Evolutionary conservation across 2,888 invertebrate species (phyloP), one percentile per base, ranked within the genome.

Genomic region (Odontomyia ornata): DNA sequence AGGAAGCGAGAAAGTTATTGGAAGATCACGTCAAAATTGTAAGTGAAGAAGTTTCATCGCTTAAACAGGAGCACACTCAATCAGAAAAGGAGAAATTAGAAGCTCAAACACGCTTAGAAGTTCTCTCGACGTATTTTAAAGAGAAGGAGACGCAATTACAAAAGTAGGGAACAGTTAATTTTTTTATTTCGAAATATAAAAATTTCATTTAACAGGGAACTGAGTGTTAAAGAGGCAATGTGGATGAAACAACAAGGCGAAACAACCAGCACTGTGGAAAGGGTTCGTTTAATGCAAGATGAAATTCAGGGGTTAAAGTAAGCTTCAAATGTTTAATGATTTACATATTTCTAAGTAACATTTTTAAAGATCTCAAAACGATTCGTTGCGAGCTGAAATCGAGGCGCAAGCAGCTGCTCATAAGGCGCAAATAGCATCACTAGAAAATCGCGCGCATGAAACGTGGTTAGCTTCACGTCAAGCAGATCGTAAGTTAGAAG

Each of bases 61-160:
- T 92, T 18, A 89, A 89, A 79, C 88, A 88, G 78, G 90, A 90
- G 80, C 90, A 89, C 81, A 89, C 90, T 82, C 86, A 90, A 80
- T 91, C 92, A 0, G 92, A 93, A 82, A 90, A 90, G 80, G 92
- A 92, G 77, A 92, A 91, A 82, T 83, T 91, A 0, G 96, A 96
- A 84, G 93, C 95, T 0, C 89, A 92, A 81, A 96, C 95, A 0
- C 91, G 94, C 82, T 89, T 97, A 1, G 94, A 95, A 83, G 96
- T 97, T 0, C 88, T 97, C 56, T 93, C 94, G 0, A 93, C 92
- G 83, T 97, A 96, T 86, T 97, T 97, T 88, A 95, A 96, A 83
- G 95, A 97, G 80, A 93, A 95, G 82, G 97, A 97, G 86, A 89
- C 92, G 15, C 93, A 96, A 86, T 88, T 96, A 67, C 91, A 96